phyloP scores from a whole-genome alignment of 2,113 vertebrate genomes.

The Sturnus vulgaris region DNA sequence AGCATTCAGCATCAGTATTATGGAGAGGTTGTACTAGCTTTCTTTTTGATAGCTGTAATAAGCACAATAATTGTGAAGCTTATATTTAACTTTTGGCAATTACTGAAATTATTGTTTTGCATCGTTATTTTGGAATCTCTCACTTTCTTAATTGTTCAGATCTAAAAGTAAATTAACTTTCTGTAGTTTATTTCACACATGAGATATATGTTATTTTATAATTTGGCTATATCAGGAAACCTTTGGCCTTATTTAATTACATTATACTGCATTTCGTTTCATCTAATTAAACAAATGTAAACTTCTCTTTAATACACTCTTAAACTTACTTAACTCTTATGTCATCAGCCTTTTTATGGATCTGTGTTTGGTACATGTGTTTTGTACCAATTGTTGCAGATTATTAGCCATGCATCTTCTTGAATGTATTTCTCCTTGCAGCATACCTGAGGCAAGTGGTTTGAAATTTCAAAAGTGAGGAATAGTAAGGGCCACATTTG shows the following conservation, averaged over 20 bases:
- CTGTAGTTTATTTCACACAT: neutral
- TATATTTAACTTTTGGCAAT: neutral
- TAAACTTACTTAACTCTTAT: neutral
- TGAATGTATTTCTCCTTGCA: neutral
- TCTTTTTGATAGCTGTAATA: neutral
- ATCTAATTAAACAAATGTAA: neutral
- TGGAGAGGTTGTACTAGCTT: neutral
- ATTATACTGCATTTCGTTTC: neutral
- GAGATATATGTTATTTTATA: neutral
- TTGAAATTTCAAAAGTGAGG: neutral
- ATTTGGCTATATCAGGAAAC: neutral
- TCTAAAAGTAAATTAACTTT: neutral
- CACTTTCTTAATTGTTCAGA: neutral
- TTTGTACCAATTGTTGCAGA: neutral
- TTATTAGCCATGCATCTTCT: neutral
- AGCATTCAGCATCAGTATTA: neutral
- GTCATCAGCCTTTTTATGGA: neutral
- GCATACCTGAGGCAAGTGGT: neutral
- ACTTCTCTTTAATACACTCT: neutral
- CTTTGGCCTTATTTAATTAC: neutral
- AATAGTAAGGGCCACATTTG: neutral
- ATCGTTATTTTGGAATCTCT: neutral
- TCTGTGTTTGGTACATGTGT: neutral
- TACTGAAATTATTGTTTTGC: neutral
- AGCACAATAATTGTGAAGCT: neutral